Evolutionary conservation across 2,113 vertebrate genomes (phyloP), one percentile per base, ranked within the genome.

Genomic region (Oryzias javanicus): DNA sequence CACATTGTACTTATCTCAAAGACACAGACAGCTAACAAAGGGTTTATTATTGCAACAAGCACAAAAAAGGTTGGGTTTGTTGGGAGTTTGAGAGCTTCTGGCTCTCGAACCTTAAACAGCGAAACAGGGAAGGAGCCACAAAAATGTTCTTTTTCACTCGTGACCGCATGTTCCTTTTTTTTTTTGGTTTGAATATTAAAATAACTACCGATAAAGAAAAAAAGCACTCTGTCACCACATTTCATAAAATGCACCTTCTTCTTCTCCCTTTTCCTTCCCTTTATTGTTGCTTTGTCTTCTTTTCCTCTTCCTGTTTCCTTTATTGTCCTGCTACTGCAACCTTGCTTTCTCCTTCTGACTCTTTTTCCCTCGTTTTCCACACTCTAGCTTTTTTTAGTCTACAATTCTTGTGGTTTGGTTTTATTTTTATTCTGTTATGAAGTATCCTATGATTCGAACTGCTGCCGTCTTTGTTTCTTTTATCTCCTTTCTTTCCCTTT

Each of bases 211-310:
- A 35, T 35, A 35, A 35, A 35, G 3, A 35, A 35, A 27, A 35
- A 35, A 35, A 1, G 27, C 1, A 35, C 35, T 12, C 35, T 35
- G 35, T 35, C 8, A 12, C 35, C 35, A 35, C 35, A 35, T 35
- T 35, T 35, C 35, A 35, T 35, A 35, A 35, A 35, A 35, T 35
- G 35, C 35, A 53, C 49, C 46, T 59, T 41, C 55, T 55, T 74
- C 53, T 15, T 73, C 41, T 79, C 42, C 65, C 56, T 74, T 35
- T 19, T 59, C 42, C 42, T 64, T 69, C 64, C 16, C 16, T 62
- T 78, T 78, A 74, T 75, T 74, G 64, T 46, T 20, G 55, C 41
- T 50, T 41, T 69, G 52, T 13, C 73, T 40, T 77, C 46, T 64
- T 60, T 60, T 45, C 40, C 64, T 49, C 29, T 64, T 72, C 67